Base-by-base conservation (phyloP, 2,113 vertebrate genomes). In the Butorides virescens region DNA sequence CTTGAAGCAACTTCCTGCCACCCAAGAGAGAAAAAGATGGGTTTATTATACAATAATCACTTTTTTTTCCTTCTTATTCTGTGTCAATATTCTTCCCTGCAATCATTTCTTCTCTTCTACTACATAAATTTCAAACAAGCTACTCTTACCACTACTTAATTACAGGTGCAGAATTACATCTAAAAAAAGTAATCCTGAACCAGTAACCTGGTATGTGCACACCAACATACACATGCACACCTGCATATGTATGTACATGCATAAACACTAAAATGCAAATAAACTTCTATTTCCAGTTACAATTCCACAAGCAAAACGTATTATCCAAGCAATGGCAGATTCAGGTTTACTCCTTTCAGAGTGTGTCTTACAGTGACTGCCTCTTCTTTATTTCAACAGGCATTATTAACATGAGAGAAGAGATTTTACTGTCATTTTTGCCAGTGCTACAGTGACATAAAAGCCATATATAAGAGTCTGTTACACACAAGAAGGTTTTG, bases 71-170 rank as follows among this genome's bases (percentile, higher is more conserved):
- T 82, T 36, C 4, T 55, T 67, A 53, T 26, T 84, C 26, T 37
- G 7, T 50, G n/a, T 74, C 52, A 85, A 5, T 66, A 50, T 22
- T 76, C 25, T 22, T 79, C 25, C 22, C 16, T 61, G 66, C 25
- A 56, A 15, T 2, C 5, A 29, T 39, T 72, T 22, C 36, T 63
- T 49, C 50, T 47, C 8, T 77, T 86, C 15, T 46, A 26, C 29
- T 37, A 59, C 0, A 0, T 15, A n/a, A 9, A 34, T 19, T 53
- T 37, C n/a, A 70, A 77, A 49, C 23, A n/a, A 79, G 17, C 32
- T 50, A 20, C 39, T 88, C 59, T 59, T 47, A 80, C 19, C 47
- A 32, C 29, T 47, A 26, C 17, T 59, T 37, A 77, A 46, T 23
- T 42, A 63, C 37, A 59, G 22, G 37, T 19, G 27, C 19, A 58